A percentile compares a stretch with the other conserved stretches of the same genome.
These are phyloP conservation scores for Aptenodytes forsteri DNA, from an alignment of 2,113 vertebrate species.

Conservation along the genomic window DNA sequence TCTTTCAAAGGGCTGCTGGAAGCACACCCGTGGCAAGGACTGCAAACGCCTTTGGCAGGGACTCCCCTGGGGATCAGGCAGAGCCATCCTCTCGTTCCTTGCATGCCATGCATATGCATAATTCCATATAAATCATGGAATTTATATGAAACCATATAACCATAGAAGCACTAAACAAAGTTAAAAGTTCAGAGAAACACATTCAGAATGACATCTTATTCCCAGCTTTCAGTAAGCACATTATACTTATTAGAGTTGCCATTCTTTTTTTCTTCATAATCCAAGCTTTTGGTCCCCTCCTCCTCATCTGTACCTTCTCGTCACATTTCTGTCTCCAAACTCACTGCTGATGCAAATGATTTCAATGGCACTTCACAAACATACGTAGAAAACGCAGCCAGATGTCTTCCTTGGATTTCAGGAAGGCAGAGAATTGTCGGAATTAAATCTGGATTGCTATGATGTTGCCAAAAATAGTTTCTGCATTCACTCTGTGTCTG, in stretches of 20 bases:
- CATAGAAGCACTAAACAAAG: not conserved
- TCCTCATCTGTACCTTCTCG: not conserved
- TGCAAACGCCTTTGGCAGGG: fast-evolving
- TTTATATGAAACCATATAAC: no score
- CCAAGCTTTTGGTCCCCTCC: not conserved
- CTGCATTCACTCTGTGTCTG: not conserved
- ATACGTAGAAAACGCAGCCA: not conserved
- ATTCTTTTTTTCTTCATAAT: not conserved
- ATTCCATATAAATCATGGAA: not conserved
- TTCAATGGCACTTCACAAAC: not conserved
- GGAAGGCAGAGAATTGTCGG: conserved; percentile 39
- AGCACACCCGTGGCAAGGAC: not conserved
- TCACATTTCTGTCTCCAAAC: not conserved
- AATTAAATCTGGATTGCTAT: conserved; percentile 14
- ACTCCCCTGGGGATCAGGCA: not conserved
- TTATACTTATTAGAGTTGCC: not conserved
- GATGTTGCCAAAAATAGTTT: conserved; percentile 50
- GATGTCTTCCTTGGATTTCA: conserved; percentile 34
- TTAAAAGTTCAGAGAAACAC: not conserved
- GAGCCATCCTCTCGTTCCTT: not conserved
- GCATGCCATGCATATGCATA: not conserved
- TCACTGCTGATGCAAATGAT: not conserved
- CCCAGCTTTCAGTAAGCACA: not conserved
- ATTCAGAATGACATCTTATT: conserved; percentile 26
- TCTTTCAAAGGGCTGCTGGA: not conserved